These are phyloP conservation scores for Eugnorisma glareosa DNA, from an alignment of 2,888 invertebrate genomes.

Conservation along the genomic window DNA sequence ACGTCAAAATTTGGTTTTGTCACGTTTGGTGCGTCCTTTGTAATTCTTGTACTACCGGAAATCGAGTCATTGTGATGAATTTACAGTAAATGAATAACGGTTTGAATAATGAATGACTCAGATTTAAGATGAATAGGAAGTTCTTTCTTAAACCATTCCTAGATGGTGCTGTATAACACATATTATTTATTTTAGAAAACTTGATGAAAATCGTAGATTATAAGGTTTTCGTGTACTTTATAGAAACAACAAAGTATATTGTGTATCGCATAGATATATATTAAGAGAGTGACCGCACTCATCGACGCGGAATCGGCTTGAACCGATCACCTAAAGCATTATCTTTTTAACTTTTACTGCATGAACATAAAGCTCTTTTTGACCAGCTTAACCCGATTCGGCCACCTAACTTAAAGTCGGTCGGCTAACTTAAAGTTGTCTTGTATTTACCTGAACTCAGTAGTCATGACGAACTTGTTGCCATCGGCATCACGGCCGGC, in stretches of 20 bases:
- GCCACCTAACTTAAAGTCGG: too few relatives aligned
- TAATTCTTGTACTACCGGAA: not conserved
- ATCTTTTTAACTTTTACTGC: not conserved
- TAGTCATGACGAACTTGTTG: slow-evolving; percentile 97
- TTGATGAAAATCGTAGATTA: not conserved
- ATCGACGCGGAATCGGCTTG: not conserved
- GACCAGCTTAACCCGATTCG: not conserved
- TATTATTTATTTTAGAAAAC: not conserved
- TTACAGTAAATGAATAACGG: slow-evolving; percentile 7
- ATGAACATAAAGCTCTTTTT: not conserved
- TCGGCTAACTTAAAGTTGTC: not conserved
- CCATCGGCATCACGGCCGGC: slow-evolving; percentile 95
- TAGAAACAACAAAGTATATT: not conserved
- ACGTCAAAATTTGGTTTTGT: not conserved
- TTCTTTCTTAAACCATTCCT: not conserved
- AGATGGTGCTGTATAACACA: not conserved
- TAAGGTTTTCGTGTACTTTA: not conserved
- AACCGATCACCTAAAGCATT: not conserved
- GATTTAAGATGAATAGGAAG: not conserved
- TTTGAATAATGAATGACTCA: slow-evolving; percentile 11
- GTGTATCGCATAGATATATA: not conserved
- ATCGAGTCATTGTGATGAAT: slow-evolving; percentile 1
- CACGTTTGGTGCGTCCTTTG: not conserved
- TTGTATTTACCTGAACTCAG: slow-evolving; percentile 95
- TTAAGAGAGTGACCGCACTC: not conserved